These are phyloP conservation scores for Poicephalus meyeri DNA, from an alignment of 2,113 vertebrate genomes.

Conservation along the genomic window DNA sequence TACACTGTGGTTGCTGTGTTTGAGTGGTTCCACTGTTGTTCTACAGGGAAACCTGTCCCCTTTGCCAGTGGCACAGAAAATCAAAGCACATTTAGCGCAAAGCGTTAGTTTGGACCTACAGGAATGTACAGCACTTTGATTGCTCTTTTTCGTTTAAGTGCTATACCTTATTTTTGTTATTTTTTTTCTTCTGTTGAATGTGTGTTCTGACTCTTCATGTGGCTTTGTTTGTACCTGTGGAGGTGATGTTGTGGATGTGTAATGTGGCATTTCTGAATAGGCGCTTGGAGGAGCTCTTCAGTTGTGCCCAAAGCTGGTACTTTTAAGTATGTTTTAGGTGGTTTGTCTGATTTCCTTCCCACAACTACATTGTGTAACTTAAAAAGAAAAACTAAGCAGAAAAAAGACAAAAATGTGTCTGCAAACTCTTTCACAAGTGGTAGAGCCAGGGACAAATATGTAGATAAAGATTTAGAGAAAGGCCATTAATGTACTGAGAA, in stretches of 20 bases:
- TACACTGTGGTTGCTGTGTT: not conserved
- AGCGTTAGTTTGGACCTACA: not conserved
- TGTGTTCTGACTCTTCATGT: not conserved
- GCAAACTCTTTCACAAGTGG: not conserved
- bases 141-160: not conserved
- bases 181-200: not conserved
- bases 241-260: not conserved
- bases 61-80: not conserved
- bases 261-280: not conserved
- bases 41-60: not conserved
- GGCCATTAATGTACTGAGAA: not conserved
- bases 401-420: not conserved
- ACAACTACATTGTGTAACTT: not conserved
- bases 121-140: not conserved
- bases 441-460: not conserved
- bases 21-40: not conserved
- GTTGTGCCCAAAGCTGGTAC: not conserved
- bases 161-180: fast-evolving
- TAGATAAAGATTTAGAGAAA: not conserved
- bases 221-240: not conserved
- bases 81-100: not conserved
- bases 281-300: not conserved
- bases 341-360: not conserved
- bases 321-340: not conserved
- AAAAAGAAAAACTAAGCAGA: not conserved